phyloP scores from a whole-genome alignment of 2,113 vertebrate genomes.

The Hepsetus odoe region DNA sequence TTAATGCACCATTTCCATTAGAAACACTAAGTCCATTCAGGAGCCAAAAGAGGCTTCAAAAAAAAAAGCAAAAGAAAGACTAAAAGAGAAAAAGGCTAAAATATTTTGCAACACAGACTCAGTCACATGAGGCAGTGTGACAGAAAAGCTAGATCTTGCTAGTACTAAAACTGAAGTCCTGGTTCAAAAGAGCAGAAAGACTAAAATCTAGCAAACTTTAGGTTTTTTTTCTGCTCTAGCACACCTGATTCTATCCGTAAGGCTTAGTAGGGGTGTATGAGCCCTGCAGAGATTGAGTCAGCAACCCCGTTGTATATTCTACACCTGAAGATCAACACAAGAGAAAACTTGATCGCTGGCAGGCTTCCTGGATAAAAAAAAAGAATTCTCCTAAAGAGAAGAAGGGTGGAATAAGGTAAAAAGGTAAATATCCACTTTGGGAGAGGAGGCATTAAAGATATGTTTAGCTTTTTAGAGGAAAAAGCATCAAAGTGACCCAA shows the following conservation, averaged over 20 bases:
- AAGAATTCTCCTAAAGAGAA: constrained; percentile 31
- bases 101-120: constrained; percentile 11
- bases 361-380: constrained; percentile 31
- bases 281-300: not conserved
- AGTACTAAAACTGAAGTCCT: constrained; percentile 6
- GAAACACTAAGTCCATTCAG: constrained; percentile 57
- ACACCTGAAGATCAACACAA: constrained; percentile 17
- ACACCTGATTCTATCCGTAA: constrained; percentile 1
- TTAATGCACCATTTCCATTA: constrained; percentile 60
- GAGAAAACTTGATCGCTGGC: constrained; percentile 27
- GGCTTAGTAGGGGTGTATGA: not conserved
- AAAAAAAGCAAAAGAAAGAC: constrained; percentile 38
- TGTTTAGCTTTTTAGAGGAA: not conserved
- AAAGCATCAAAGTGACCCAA: not conserved
- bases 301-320: not conserved
- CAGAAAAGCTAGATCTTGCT: constrained; percentile 27
- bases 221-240: not conserved
- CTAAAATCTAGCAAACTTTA: not conserved
- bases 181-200: not conserved
- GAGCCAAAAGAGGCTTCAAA: constrained; percentile 53
- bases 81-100: constrained; percentile 7
- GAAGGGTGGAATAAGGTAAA: constrained; percentile 39
- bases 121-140: not conserved
- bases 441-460: constrained; percentile 3
- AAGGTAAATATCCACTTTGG: constrained; percentile 6